These are phyloP conservation scores for Pimephales promelas DNA, from an alignment of 2,113 vertebrate species.

Conservation along the genomic window DNA sequence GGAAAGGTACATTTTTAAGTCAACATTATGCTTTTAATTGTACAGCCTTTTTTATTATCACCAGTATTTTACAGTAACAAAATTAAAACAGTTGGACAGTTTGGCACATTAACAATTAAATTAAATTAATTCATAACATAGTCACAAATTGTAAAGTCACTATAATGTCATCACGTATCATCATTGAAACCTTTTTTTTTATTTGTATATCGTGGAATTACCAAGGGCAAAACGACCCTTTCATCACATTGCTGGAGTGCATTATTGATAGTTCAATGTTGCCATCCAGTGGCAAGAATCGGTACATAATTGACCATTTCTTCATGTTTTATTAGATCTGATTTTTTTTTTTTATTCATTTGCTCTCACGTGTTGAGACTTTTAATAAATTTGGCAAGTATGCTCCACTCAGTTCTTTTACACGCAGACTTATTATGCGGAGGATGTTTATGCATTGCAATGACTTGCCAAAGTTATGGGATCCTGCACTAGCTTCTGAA, in stretches of 20 bases:
- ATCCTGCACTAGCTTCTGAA: not conserved
- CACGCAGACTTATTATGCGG: not conserved
- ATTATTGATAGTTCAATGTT: not conserved
- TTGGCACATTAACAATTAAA: not conserved
- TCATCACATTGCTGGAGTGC: not conserved
- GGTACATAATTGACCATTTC: not conserved
- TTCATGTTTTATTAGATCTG: not conserved
- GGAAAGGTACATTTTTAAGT: not conserved
- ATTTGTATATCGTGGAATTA: not conserved
- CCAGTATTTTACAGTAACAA: not conserved
- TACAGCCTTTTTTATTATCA: not conserved
- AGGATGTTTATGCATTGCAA: not conserved
- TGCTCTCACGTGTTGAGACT: not conserved
- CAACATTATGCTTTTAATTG: not conserved
- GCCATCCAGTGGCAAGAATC: not conserved
- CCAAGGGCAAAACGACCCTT: not conserved
- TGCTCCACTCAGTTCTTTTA: not conserved
- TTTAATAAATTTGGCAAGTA: not conserved
- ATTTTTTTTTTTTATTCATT: not conserved
- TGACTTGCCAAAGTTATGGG: not conserved
- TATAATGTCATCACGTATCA: not conserved
- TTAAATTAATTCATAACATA: not conserved
- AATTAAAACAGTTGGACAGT: not conserved
- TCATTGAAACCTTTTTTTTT: too few relatives aligned
- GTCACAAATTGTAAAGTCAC: not conserved